Conservation (phyloP, 2,888 invertebrate genomes). For the Eilema caniola region DNA sequence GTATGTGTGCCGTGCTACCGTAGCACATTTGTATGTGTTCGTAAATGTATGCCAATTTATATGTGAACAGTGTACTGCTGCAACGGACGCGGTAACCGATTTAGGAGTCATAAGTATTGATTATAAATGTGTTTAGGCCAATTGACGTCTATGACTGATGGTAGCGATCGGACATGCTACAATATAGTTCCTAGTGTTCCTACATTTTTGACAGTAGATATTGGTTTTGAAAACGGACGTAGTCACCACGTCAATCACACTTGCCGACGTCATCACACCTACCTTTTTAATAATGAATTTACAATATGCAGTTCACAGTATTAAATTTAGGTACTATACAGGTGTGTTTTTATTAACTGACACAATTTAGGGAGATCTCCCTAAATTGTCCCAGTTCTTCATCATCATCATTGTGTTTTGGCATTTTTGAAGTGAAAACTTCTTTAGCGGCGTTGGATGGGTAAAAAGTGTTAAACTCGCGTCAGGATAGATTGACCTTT, state of each 20-base stretch:
- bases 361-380: no score
- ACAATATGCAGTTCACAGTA: background rate
- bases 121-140: slow-evolving; percentile 24
- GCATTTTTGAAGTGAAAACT: no score
- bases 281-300: no score
- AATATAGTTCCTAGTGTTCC: background rate
- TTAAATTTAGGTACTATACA: no score
- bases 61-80: slow-evolving; percentile 45
- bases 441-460: no score
- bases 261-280: background rate
- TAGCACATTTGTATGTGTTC: slow-evolving; percentile 18
- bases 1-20: slow-evolving; percentile 15
- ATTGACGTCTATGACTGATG: slow-evolving; percentile 9
- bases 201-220: background rate
- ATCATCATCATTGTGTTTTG: no score
- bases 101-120: slow-evolving; percentile 46
- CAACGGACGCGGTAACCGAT: slow-evolving; percentile 56
- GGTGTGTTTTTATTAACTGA: background rate
- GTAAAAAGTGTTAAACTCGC: no score
- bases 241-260: background rate
- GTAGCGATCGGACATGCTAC: background rate
- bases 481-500: no score
- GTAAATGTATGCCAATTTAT: slow-evolving; percentile 38
- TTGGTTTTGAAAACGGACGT: background rate
- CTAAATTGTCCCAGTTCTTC: no score